These are phyloP conservation scores for Ectemnius cavifrons DNA, from an alignment of 2,888 invertebrate genomes.

Conservation along the genomic window DNA sequence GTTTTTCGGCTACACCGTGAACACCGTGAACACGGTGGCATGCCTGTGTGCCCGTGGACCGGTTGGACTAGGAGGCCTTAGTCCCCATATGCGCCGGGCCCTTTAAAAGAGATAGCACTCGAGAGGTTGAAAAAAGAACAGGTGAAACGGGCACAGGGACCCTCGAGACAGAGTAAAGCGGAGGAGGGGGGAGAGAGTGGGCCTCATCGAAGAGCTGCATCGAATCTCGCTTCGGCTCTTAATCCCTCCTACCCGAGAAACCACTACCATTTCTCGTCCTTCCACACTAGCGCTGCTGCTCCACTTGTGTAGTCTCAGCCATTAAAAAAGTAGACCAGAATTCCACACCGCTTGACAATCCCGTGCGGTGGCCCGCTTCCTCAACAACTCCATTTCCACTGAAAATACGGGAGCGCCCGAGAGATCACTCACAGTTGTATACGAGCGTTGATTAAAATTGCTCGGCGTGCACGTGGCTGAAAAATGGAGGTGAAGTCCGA, in stretches of 20 bases:
- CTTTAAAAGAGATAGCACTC: constrained; percentile 66
- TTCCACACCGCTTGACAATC: background rate
- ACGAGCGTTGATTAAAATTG: constrained; percentile 1
- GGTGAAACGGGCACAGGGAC: constrained; percentile 44
- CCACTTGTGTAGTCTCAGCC: background rate
- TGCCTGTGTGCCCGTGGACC: constrained; percentile 55
- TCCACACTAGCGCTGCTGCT: background rate
- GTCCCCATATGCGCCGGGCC: constrained; percentile 46
- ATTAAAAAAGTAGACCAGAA: background rate
- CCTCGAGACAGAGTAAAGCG: constrained; percentile 26
- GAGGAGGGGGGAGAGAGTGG: background rate
- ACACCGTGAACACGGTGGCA: constrained; percentile 57
- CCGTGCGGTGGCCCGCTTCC: background rate
- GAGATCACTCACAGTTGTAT: background rate
- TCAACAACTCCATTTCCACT: constrained; percentile 3
- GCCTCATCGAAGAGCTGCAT: constrained; percentile 54
- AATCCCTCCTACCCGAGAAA: constrained; percentile 44
- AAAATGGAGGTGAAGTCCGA: background rate
- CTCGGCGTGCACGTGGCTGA: background rate
- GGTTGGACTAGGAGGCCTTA: constrained; percentile 59
- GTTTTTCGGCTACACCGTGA: constrained; percentile 57
- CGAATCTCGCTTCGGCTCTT: constrained; percentile 56
- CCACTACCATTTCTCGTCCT: constrained; percentile 13
- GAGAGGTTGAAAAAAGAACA: constrained; percentile 54
- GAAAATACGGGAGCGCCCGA: background rate